These are phyloP conservation scores for Linnaemya vulpina DNA, from an alignment of 2,888 invertebrate genomes.

Conservation along the genomic window DNA sequence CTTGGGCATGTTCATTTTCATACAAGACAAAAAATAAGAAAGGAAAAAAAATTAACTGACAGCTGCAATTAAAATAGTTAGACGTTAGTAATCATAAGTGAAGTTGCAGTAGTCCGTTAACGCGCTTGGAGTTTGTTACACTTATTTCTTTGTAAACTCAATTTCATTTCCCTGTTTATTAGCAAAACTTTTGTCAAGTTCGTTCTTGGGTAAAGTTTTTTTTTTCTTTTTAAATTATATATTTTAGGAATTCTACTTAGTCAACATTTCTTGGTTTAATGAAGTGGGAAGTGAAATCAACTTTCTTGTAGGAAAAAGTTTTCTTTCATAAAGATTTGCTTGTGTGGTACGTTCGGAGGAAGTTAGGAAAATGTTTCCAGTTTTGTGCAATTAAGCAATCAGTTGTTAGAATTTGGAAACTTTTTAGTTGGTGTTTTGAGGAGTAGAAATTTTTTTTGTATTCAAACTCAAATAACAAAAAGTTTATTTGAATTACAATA, in stretches of 20 bases:
- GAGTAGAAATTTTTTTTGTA: too few relatives aligned
- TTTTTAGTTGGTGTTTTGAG: neutral
- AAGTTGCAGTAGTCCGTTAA: slow-evolving; percentile 3
- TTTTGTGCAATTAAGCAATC: slow-evolving; percentile 23
- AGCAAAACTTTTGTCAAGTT: neutral
- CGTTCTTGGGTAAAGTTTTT: too few relatives aligned
- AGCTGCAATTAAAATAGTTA: neutral
- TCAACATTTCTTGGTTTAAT: slow-evolving; percentile 56
- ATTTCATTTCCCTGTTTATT: neutral
- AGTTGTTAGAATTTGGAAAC: neutral
- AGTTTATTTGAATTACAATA: too few relatives aligned
- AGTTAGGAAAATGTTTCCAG: neutral
- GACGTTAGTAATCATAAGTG: too few relatives aligned
- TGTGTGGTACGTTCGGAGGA: slow-evolving; percentile 29
- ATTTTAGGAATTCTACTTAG: slow-evolving; percentile 33
- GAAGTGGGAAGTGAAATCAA: slow-evolving; percentile 70
- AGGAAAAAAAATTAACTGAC: too few relatives aligned
- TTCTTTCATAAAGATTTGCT: slow-evolving; percentile 58
- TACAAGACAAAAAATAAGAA: neutral
- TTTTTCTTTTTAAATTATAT: slow-evolving; percentile 24
- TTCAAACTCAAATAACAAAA: too few relatives aligned
- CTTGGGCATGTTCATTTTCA: too few relatives aligned
- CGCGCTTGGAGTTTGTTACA: too few relatives aligned
- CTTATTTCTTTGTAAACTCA: neutral
- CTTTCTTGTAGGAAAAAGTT: slow-evolving; percentile 63